Evolutionary conservation across 2,797 vertebrate species (phyloP), one percentile per base, ranked within the genome.

Genomic region (Sphaeramia orbicularis): DNA sequence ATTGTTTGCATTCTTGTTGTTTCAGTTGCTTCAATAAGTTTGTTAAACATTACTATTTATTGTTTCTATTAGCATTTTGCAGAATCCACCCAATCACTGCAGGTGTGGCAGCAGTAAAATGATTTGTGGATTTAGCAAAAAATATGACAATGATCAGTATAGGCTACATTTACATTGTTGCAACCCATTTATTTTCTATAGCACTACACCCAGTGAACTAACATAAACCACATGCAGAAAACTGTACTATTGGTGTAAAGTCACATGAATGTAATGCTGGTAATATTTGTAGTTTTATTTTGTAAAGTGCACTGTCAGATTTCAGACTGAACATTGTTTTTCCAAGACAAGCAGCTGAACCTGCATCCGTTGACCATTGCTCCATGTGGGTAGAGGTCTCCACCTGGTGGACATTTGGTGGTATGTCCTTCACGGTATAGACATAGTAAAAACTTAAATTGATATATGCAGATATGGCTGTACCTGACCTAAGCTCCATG

Each of bases 341-440:
- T 9, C 24, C 36, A 18, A 36, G 4, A 36, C 30, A 15, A 51
- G 7, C 10, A 2, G 2, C 5, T 24, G 21, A 24, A 24, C 24
- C 21, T 24, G 21, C 21, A 24, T 2, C 7, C 7, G 30, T 7
- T 7, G 30, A 48, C 16, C 7, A 16, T 19, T 11, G 58, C 36
- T 21, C 21, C 30, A 56, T 16, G 14, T 74, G 24, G 60, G 52
- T n/a, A 44, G 37, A 68, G 45, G 10, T 9, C 63, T 7, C 68
- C 80, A 65, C 57, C 78, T 86, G 53, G 59, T 88, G 84, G 81
- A 78, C 41, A 27, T 36, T 19, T 21, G 12, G 4, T 48, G 21
- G 16, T 5, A 70, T 13, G 7, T 7, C 30, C 6, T 32, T 7
- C 27, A 30, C 27, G 30, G 27, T 30, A 30, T 30, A n/a, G n/a